Evolutionary conservation across 2,113 vertebrate genomes (phyloP), one percentile per base, ranked within the genome.

Genomic region (Hylia prasina): DNA sequence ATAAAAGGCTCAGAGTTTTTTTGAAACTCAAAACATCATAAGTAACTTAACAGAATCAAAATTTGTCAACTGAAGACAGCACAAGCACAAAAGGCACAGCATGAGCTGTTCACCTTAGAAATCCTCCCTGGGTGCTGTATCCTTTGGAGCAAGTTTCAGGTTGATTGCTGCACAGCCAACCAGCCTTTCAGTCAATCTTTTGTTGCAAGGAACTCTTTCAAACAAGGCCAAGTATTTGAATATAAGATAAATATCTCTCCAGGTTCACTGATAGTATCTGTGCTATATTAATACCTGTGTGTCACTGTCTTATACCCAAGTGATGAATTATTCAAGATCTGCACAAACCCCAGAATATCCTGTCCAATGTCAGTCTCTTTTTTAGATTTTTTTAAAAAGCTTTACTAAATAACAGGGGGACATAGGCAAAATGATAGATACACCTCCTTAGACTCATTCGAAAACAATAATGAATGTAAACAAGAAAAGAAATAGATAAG

Each of bases 21-120:
- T 86, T 27, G 82, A 94, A 97, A 82, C 50, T 75, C 91, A 91
- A 90, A 90, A 84, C 72, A 93, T 93, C 33, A 1, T 56, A 82
- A 90, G 71, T 45, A 95, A 87, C 64, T 94, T 96, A 97, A 95
- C 54, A 76, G 87, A 84, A 94, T 94, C 82, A 77, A 96, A 66
- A 72, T 92, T 79, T 95, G 92, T 95, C 75, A 96, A 53, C 89
- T 77, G 83, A 96, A 94, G 90, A 75, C 71, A 81, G 82, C 80
- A 78, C 6, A 60, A 96, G 78, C 89, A 93, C 87, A 96, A 92
- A 85, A 61, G 53, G 60, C 66, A 72, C n/a, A 76, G 63, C 40
- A 42, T 1, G 5, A n/a, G 45, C 65, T 37, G 20, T 73, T 92
- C 64, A 48, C 47, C 82, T 57, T 50, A 5, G 61, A 87, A 80